phyloP scores from a whole-genome alignment of 2,797 vertebrate species.

The Botia almorhae region DNA sequence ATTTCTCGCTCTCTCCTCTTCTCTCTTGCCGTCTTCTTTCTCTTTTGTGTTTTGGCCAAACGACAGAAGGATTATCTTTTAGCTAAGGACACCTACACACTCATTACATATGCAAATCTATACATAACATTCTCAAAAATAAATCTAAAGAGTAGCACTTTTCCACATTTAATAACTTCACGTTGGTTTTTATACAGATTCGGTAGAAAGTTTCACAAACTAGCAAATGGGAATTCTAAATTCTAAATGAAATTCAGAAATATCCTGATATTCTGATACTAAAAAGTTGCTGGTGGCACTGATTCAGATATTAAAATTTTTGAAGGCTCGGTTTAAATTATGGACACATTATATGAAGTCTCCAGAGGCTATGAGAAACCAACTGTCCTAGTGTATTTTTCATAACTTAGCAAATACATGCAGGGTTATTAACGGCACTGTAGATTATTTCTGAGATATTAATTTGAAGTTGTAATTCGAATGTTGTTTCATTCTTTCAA shows the following conservation, averaged over 20 bases:
- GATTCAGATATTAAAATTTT: neutral
- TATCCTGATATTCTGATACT: neutral
- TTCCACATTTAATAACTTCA: slow-evolving; percentile 5
- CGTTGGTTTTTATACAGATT: neutral
- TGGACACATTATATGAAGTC: neutral
- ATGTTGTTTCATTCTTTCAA: neutral
- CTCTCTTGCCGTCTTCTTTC: neutral
- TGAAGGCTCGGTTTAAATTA: slow-evolving; percentile 4
- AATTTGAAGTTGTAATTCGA: neutral
- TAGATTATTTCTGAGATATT: neutral
- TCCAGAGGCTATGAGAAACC: neutral
- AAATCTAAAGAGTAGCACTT: slow-evolving; percentile 4
- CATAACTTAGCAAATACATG: neutral
- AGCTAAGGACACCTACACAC: slow-evolving; percentile 45
- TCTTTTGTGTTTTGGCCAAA: slow-evolving; percentile 5
- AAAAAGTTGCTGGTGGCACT: neutral
- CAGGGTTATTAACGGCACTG: neutral
- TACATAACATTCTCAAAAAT: slow-evolving; percentile 8
- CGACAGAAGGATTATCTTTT: slow-evolving; percentile 6
- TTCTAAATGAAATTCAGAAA: neutral
- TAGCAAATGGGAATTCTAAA: neutral
- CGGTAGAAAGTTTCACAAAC: neutral
- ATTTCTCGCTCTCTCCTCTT: slow-evolving; percentile 26
- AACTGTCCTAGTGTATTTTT: neutral
- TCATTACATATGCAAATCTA: slow-evolving; percentile 28